Percentiles rank a stretch among this genome's conserved stretches.
These are phyloP conservation scores for Mionectes olivaceus DNA, from an alignment of 2,797 vertebrate genomes.

Conservation along the genomic window DNA sequence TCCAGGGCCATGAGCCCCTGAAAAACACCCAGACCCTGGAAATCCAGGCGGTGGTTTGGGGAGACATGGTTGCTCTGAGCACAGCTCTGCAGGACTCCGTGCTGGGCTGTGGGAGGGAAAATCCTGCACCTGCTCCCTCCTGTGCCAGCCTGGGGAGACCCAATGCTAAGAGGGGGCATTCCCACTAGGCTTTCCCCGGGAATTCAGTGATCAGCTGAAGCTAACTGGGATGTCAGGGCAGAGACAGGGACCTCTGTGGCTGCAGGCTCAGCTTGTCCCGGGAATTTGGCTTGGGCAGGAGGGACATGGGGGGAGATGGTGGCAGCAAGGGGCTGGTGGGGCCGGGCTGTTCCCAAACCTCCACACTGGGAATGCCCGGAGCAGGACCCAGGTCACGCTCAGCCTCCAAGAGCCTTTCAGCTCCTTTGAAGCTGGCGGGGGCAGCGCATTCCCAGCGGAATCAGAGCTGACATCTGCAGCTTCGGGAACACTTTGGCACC, in stretches of 20 bases:
- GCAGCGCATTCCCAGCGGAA: background rate
- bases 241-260: accelerated
- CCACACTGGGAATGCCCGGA: background rate
- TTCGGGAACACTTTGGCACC: background rate
- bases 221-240: background rate
- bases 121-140: background rate
- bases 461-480: background rate
- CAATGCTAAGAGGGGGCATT: background rate
- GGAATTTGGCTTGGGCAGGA: background rate
- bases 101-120: background rate
- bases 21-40: accelerated
- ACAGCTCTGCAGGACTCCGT: accelerated
- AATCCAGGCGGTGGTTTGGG: background rate
- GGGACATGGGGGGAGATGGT: background rate
- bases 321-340: background rate
- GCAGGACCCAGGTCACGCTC: background rate
- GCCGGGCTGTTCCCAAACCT: background rate
- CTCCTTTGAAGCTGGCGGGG: background rate
- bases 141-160: background rate
- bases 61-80: accelerated
- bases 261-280: background rate
- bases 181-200: accelerated
- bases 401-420: background rate
- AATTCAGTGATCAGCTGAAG: background rate
- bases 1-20: background rate